A percentile compares a stretch with the other conserved stretches of the same genome.
Evolutionary conservation across 2,797 vertebrate genomes (phyloP).

Genomic region (Vipera ursinii): DNA sequence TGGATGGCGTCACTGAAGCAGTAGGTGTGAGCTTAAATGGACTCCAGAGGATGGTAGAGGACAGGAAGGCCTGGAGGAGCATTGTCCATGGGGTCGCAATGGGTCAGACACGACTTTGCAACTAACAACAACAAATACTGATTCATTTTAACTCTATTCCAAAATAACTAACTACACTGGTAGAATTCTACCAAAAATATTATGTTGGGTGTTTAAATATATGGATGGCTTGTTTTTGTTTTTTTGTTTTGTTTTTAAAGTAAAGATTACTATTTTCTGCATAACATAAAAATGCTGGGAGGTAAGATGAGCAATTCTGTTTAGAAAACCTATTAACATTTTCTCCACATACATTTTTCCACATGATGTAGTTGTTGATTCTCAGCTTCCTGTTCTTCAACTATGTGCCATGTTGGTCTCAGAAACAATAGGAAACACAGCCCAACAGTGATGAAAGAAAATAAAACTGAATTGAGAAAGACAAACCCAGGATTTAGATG

Average conservation of each 20-base stretch:
- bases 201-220: neutral
- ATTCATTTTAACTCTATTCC: conserved; percentile 26
- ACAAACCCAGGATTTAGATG: neutral
- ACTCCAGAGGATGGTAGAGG: too few relatives aligned
- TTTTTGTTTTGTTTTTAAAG: too few relatives aligned
- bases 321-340: neutral
- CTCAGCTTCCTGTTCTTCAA: neutral
- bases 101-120: too few relatives aligned
- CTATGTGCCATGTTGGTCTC: neutral
- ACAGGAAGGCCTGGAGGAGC: too few relatives aligned
- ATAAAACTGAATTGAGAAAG: neutral
- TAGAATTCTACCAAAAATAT: neutral
- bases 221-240: neutral
- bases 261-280: neutral
- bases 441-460: neutral
- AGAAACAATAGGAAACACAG: neutral
- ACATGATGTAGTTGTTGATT: neutral
- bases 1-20: too few relatives aligned
- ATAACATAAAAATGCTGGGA: neutral
- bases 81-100: too few relatives aligned
- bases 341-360: neutral
- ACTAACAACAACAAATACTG: neutral
- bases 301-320: neutral
- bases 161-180: neutral
- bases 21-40: too few relatives aligned